Evolutionary conservation across 2,113 vertebrate genomes (phyloP).

Genomic region (Chamaea fasciata): DNA sequence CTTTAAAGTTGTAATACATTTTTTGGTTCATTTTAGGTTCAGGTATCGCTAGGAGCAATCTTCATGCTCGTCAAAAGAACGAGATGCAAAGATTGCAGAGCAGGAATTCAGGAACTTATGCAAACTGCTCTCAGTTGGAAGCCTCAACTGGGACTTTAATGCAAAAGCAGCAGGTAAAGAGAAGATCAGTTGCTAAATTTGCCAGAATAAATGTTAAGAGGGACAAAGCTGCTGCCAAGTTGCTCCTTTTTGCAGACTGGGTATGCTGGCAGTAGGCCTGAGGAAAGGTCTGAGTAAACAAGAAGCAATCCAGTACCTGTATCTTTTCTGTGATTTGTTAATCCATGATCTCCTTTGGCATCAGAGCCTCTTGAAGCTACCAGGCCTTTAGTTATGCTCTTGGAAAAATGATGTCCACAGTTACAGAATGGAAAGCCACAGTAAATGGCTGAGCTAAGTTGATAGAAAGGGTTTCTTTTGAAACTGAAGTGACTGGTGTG

Average conservation of each 20-base stretch:
- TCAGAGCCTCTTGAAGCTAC: background rate
- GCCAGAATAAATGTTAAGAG: slow-evolving; percentile 54
- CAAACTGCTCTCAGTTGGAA: slow-evolving; percentile 57
- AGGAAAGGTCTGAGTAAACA: background rate
- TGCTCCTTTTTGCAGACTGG: background rate
- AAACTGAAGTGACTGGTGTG: background rate
- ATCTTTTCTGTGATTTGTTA: background rate
- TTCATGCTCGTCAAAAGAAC: slow-evolving; percentile 5
- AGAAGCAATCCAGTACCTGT: background rate
- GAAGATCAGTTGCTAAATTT: slow-evolving; percentile 57
- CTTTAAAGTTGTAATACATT: slow-evolving; percentile 52
- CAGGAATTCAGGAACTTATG: slow-evolving; percentile 29
- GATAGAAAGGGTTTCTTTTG: background rate
- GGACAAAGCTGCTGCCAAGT: slow-evolving; percentile 5
- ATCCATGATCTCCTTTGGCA: background rate
- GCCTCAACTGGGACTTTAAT: slow-evolving; percentile 43
- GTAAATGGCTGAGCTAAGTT: background rate
- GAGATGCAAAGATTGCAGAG: slow-evolving; percentile 24
- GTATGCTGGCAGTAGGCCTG: background rate
- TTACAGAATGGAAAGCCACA: background rate
- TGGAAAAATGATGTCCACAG: background rate
- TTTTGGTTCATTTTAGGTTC: slow-evolving; percentile 73
- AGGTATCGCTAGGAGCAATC: slow-evolving; percentile 70
- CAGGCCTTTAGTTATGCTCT: background rate
- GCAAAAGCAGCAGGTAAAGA: slow-evolving; percentile 18